A percentile compares a stretch with the other conserved stretches of the same genome.
These are phyloP conservation scores for Drosophila auraria DNA, from an alignment of 1,140 invertebrate genomes.

Conservation along the genomic window DNA sequence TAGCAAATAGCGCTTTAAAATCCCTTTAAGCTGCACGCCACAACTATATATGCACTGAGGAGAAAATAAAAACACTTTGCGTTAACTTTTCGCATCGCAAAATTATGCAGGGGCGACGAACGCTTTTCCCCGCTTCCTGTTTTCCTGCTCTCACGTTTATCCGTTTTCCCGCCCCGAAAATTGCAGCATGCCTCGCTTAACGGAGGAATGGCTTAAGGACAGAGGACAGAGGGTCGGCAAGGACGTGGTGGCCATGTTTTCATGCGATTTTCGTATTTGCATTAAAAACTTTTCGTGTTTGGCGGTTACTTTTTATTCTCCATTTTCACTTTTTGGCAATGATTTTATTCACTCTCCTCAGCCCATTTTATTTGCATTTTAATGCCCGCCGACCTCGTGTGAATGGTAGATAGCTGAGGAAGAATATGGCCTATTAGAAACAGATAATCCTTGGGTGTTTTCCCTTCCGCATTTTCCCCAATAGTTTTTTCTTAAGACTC, in stretches of 20 bases:
- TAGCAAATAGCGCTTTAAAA: constrained; percentile 48
- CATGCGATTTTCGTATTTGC: constrained; percentile 76
- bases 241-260: constrained; percentile 60
- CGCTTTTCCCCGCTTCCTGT: constrained; percentile 67
- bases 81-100: constrained; percentile 67
- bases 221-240: neutral
- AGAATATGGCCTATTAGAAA: constrained; percentile 30
- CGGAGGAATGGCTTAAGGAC: constrained; percentile 13
- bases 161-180: constrained; percentile 45
- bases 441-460: constrained; percentile 13
- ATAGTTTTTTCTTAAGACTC: constrained; percentile 3
- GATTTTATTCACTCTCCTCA: constrained; percentile 48
- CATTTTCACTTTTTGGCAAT: constrained; percentile 44
- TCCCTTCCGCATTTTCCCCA: neutral
- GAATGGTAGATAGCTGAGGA: constrained; percentile 18
- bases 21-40: constrained; percentile 49
- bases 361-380: constrained; percentile 71
- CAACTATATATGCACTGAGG: constrained; percentile 20
- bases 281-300: constrained; percentile 76
- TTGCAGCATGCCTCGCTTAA: constrained; percentile 60
- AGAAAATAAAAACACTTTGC: constrained; percentile 66
- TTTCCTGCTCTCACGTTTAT: constrained; percentile 36
- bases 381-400: constrained; percentile 22
- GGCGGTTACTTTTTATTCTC: constrained; percentile 58
- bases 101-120: constrained; percentile 67